These are phyloP conservation scores for Ornithorhynchus anatinus DNA, from an alignment of 2,113 vertebrate genomes.

Conservation along the genomic window DNA sequence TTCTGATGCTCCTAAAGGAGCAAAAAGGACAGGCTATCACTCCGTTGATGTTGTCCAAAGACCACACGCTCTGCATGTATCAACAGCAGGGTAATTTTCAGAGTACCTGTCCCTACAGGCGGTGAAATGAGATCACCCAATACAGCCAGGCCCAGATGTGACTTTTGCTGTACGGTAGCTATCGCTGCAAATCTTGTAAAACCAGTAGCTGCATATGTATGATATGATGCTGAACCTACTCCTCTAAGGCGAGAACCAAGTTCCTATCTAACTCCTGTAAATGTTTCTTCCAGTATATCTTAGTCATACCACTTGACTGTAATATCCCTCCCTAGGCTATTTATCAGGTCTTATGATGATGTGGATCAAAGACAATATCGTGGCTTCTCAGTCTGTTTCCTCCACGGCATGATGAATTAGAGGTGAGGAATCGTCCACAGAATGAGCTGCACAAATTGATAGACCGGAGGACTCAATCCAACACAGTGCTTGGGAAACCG, in stretches of 20 bases:
- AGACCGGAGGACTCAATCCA: neutral
- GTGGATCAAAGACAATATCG: neutral
- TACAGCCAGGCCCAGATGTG: slow-evolving; percentile 33
- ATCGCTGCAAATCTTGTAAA: slow-evolving; percentile 15
- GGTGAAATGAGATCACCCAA: slow-evolving; percentile 2
- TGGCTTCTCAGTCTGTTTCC: slow-evolving; percentile 5
- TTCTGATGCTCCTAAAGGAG: slow-evolving; percentile 56
- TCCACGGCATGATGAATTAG: neutral
- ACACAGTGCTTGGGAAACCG: neutral
- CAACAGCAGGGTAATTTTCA: neutral
- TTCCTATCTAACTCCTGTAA: slow-evolving; percentile 26
- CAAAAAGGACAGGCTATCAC: slow-evolving; percentile 27
- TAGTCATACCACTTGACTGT: neutral
- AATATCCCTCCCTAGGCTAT: neutral
- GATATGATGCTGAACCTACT: slow-evolving; percentile 20
- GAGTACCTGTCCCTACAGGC: slow-evolving; percentile 30
- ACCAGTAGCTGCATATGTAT: neutral
- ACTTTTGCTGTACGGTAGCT: slow-evolving; percentile 19
- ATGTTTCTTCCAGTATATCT: neutral
- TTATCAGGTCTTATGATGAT: neutral
- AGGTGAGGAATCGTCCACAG: neutral
- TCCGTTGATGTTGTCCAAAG: slow-evolving; percentile 21
- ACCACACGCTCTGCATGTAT: slow-evolving; percentile 29
- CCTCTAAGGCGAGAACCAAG: neutral
- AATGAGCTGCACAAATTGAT: neutral